phyloP scores from a whole-genome alignment of 2,888 invertebrate species.

The Agriopis aurantiaria region DNA sequence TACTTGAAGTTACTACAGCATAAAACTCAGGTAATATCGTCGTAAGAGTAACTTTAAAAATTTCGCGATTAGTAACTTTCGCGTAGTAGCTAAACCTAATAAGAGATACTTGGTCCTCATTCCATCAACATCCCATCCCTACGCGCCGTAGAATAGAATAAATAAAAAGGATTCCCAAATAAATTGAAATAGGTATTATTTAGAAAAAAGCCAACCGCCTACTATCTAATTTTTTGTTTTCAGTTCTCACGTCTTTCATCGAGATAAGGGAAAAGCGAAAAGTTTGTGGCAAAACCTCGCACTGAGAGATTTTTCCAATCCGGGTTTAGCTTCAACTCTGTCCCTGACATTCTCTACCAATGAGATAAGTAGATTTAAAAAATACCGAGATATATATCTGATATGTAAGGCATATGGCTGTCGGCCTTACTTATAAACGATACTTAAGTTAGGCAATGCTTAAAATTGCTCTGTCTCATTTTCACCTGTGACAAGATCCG shows the following conservation, averaged over 20 bases:
- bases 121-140: neutral
- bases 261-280: constrained; percentile 10
- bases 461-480: too few relatives aligned
- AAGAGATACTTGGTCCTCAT: neutral
- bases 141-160: constrained; percentile 1
- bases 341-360: constrained; percentile 2
- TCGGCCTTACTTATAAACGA: too few relatives aligned
- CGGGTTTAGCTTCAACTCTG: constrained; percentile 1
- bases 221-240: constrained; percentile 4
- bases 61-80: too few relatives aligned
- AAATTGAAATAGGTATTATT: constrained; percentile 10
- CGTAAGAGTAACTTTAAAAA: too few relatives aligned
- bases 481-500: too few relatives aligned
- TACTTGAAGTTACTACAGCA: too few relatives aligned
- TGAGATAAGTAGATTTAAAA: neutral
- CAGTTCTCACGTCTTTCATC: constrained; percentile 5
- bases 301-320: neutral
- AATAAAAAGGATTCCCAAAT: constrained; percentile 6
- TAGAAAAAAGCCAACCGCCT: constrained; percentile 4
- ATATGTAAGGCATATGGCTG: too few relatives aligned
- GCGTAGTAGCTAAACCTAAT: too few relatives aligned
- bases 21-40: too few relatives aligned
- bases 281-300: neutral
- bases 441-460: too few relatives aligned
- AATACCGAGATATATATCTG: neutral